These are phyloP conservation scores for Encarsia formosa DNA, from an alignment of 2,888 invertebrate species.

Conservation along the genomic window DNA sequence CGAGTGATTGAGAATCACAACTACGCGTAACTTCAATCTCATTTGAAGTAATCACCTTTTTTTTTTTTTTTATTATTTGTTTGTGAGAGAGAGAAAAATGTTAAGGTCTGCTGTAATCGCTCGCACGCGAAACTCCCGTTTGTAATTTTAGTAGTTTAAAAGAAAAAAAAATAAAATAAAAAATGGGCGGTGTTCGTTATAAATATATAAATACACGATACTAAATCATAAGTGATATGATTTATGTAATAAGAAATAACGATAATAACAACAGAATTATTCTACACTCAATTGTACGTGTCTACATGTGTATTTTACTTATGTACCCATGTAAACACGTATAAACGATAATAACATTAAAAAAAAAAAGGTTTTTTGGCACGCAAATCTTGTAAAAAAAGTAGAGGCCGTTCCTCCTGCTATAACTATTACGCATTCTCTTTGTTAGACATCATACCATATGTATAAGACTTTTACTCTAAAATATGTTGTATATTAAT, in stretches of 20 bases:
- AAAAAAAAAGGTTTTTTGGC: slow-evolving; percentile 38
- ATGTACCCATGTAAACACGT: slow-evolving; percentile 13
- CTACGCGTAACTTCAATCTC: slow-evolving; percentile 39
- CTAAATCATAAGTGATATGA: slow-evolving; percentile 47
- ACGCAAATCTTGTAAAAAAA: slow-evolving; percentile 50
- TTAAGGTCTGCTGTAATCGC: slow-evolving; percentile 31
- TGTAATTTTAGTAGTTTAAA: slow-evolving; percentile 49
- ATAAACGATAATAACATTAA: slow-evolving; percentile 31
- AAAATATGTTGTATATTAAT: slow-evolving; percentile 50
- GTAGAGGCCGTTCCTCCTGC: slow-evolving; percentile 50
- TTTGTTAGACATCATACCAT: slow-evolving; percentile 47
- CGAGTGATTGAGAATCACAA: slow-evolving; percentile 37
- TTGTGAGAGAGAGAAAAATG: slow-evolving; percentile 35
- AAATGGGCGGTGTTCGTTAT: slow-evolving; percentile 51
- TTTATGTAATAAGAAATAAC: slow-evolving; percentile 49
- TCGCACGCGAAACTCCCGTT: slow-evolving; percentile 40
- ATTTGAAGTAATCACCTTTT: slow-evolving; percentile 47
- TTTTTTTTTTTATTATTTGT: slow-evolving; percentile 31
- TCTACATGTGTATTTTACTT: slow-evolving; percentile 12
- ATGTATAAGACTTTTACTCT: slow-evolving; percentile 48
- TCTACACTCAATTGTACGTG: slow-evolving; percentile 36
- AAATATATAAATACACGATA: slow-evolving; percentile 49
- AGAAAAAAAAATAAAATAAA: slow-evolving; percentile 6
- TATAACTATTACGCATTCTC: slow-evolving; percentile 46
- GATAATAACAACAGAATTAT: slow-evolving; percentile 41